phyloP scores from a whole-genome alignment of 2,888 invertebrate genomes.

The Thera britannica region DNA sequence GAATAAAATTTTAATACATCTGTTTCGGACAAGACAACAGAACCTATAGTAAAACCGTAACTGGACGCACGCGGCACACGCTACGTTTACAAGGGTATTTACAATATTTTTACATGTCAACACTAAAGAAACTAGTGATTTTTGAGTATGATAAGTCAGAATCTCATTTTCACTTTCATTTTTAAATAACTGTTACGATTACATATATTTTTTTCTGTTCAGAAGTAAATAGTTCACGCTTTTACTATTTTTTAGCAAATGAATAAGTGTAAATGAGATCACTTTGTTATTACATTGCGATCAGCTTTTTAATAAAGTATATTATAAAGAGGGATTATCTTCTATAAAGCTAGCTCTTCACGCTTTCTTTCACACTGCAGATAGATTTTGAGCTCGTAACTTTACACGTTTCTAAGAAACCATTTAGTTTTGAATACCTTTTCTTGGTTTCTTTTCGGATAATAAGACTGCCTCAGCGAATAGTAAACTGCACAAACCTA shows the following conservation, averaged over 20 bases:
- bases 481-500: conserved; percentile 11
- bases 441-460: background rate
- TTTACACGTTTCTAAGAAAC: conserved; percentile 7
- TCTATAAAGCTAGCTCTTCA: conserved; percentile 8
- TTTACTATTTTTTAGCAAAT: conserved; percentile 25
- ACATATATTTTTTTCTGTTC: background rate
- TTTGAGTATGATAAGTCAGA: conserved; percentile 17
- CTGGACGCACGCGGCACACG: conserved; percentile 60
- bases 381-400: conserved; percentile 5
- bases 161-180: conserved; percentile 25
- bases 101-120: conserved; percentile 68
- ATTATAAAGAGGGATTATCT: conserved; percentile 3
- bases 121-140: conserved; percentile 29
- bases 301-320: conserved; percentile 12
- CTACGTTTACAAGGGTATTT: conserved; percentile 74
- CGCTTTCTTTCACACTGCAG: conserved; percentile 4
- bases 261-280: conserved; percentile 23
- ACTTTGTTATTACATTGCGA: conserved; percentile 14
- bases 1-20: conserved; percentile 77
- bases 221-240: background rate
- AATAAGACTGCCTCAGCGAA: background rate
- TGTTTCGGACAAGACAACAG: conserved; percentile 70
- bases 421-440: background rate
- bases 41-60: conserved; percentile 67
- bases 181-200: conserved; percentile 7